Evolutionary conservation across 1,140 invertebrate genomes (phyloP).

Genomic region (Contarinia nasturtii): DNA sequence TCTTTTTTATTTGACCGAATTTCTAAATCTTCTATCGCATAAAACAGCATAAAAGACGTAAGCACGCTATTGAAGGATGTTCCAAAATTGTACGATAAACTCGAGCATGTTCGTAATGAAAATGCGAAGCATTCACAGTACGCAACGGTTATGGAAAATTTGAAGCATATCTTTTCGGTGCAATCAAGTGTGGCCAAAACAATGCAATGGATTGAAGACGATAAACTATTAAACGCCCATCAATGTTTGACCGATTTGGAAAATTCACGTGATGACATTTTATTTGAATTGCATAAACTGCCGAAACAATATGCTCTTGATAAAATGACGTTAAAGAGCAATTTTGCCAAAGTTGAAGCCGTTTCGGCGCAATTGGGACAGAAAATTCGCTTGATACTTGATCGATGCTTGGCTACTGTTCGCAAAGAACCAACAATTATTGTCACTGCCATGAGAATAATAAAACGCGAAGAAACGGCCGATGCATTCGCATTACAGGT

Average conservation of each 20-base stretch:
- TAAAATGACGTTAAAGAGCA: conserved; percentile 78
- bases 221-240: conserved; percentile 86
- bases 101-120: conserved; percentile 77
- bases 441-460: conserved; percentile 87
- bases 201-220: conserved; percentile 83
- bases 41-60: conserved; percentile 49
- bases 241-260: conserved; percentile 86
- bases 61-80: conserved; percentile 38
- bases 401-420: conserved; percentile 81
- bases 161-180: conserved; percentile 96
- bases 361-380: conserved; percentile 81
- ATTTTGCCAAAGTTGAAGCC: conserved; percentile 88
- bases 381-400: conserved; percentile 74
- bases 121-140: conserved; percentile 89
- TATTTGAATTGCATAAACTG: conserved; percentile 87
- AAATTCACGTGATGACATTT: conserved; percentile 84
- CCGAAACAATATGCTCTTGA: conserved; percentile 77
- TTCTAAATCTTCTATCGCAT: neutral
- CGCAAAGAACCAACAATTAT: conserved; percentile 89
- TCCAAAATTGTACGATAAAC: conserved; percentile 48
- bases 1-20: conserved; percentile 1
- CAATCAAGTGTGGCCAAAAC: conserved; percentile 92
- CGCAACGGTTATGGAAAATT: conserved; percentile 91
- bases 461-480: conserved; percentile 89
- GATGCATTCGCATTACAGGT: conserved; percentile 59